phyloP scores from a whole-genome alignment of 1,140 invertebrate genomes.

The Pseudobourletiella spinata region DNA sequence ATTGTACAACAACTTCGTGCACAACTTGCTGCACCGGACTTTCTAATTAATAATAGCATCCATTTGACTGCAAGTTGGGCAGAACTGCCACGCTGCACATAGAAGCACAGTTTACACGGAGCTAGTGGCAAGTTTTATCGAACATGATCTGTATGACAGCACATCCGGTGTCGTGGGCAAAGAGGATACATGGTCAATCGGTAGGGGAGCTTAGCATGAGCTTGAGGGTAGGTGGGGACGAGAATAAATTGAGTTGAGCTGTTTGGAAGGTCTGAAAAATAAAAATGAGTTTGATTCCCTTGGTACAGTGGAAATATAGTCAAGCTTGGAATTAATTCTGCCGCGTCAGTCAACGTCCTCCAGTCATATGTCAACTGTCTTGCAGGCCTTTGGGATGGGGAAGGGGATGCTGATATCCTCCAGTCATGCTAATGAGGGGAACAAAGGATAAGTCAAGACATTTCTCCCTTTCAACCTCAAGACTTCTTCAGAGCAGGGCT shows the following conservation, averaged over 20 bases:
- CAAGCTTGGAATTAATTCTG: conserved; percentile 3
- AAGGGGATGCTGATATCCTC: neutral
- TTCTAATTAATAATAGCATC: too few relatives aligned
- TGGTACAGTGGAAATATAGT: neutral
- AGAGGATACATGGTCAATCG: neutral
- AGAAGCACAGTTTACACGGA: too few relatives aligned
- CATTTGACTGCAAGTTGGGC: too few relatives aligned
- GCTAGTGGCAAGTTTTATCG: too few relatives aligned
- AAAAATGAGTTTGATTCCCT: conserved; percentile 5
- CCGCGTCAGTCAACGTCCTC: conserved; percentile 2
- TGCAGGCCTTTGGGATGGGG: neutral
- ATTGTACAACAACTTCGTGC: neutral
- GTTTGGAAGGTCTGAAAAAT: neutral
- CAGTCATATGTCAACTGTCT: conserved; percentile 9
- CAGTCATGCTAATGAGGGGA: conserved; percentile 1
- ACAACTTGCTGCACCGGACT: too few relatives aligned
- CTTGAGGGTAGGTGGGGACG: too few relatives aligned
- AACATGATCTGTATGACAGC: too few relatives aligned
- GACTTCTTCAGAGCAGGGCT: neutral
- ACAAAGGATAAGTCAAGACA: conserved; percentile 8
- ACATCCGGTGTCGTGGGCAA: too few relatives aligned
- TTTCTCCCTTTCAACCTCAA: neutral
- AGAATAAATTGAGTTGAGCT: too few relatives aligned
- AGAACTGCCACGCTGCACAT: too few relatives aligned
- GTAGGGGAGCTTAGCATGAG: too few relatives aligned